phyloP scores from a whole-genome alignment of 2,113 vertebrate species.

The Hippopotamus amphibius region DNA sequence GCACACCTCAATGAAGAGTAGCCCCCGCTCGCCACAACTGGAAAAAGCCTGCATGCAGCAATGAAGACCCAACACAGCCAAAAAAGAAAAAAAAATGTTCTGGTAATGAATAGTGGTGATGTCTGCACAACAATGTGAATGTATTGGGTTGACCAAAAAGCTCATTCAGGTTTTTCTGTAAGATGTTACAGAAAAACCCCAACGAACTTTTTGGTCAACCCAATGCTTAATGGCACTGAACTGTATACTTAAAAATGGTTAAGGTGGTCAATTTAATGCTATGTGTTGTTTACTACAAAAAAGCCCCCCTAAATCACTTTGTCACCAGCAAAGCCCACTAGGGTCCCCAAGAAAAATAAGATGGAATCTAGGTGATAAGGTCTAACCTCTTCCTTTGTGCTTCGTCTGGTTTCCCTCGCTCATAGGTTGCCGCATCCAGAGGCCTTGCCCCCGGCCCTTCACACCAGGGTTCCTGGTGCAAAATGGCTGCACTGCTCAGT shows the following conservation, averaged over 20 bases:
- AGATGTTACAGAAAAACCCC: no score
- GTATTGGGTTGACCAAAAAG: no score
- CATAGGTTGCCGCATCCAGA: no score
- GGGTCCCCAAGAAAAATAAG: neutral
- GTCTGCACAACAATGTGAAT: neutral
- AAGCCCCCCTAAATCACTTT: neutral
- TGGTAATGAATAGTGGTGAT: no score
- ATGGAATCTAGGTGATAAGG: neutral
- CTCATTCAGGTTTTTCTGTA: no score
- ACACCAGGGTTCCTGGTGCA: neutral
- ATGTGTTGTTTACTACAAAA: neutral
- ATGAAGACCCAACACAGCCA: no score
- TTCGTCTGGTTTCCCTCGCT: neutral
- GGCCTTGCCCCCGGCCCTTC: neutral
- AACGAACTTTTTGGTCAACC: no score
- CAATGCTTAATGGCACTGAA: no score
- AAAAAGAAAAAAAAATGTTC: neutral
- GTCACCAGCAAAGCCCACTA: neutral
- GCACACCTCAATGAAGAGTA: no score
- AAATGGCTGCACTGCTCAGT: rapidly evolving
- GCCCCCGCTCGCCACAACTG: no score
- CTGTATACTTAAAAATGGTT: neutral
- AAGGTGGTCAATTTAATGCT: neutral
- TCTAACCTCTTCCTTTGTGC: neutral
- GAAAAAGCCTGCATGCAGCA: no score